Base-by-base conservation (phyloP, 2,797 vertebrate species). In the Tiaroga cobitis region DNA sequence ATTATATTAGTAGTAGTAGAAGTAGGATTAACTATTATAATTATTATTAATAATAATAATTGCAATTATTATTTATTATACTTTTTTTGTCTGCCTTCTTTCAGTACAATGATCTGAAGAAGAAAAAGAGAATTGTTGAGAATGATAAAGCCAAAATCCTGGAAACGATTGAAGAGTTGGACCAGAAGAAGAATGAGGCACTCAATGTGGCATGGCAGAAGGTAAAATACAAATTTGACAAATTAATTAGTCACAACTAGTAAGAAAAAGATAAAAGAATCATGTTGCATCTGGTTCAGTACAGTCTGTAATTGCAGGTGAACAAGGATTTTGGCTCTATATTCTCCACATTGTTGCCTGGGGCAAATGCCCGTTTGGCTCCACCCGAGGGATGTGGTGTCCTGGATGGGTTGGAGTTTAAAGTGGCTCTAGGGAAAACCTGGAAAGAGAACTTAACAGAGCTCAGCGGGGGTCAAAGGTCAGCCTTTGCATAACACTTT, bases 401-500 rank as follows among this genome's bases (percentile, higher is more conserved):
- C 75, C 82, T 99, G 56, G 94, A 96, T 39, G 98, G 98, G 41
- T 92, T 99, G 15, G 96, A 98, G 91, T 99, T 99, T 91, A 98
- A 94, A 90, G 96, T 99, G 85, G 98, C 97, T 67, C 93, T 99
- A 89, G 98, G 98, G 74, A 96, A 96, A 81, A 98, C 94, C 21
- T 99, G 98, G 98, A 99, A 99, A 90, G 98, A 99, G 91, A 99
- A 99, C 89, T 94, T 99, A 85, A 96, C 96, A 2, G 98, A 99
- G 93, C 97, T 99, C 81, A 99, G 98, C 68, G 98, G 98, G 24
- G 98, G 98, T 74, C 98, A 99, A 92, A 97, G 98, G 98, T 99
- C 78, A 90, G 94, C 8, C 18, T 29, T 61, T 19, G 3, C 34
- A 8, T 41, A 63, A 80, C 29, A 49, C 46, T 41, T 43, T 18